Conservation (phyloP, 2,888 invertebrate species). For the Aleiodes alternator region DNA sequence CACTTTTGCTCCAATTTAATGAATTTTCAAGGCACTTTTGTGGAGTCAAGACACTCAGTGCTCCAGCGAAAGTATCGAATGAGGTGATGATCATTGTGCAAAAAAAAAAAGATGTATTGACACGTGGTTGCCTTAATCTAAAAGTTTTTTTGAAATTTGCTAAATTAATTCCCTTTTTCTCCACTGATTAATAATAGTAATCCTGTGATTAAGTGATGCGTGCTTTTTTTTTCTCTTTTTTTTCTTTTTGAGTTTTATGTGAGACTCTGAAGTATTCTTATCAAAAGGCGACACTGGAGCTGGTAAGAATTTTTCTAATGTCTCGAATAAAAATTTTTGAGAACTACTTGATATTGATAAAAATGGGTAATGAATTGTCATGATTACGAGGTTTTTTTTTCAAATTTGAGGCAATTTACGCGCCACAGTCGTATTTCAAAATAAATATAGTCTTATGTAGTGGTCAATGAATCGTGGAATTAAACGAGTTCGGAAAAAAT, state of each 20-base stretch:
- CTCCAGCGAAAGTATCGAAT: neutral
- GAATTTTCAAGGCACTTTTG: neutral
- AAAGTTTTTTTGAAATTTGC: neutral
- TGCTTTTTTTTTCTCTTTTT: neutral
- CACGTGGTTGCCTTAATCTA: conserved; percentile 26
- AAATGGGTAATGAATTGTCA: neutral
- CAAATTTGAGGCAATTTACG: no score
- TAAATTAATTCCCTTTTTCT: no score
- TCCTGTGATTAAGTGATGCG: conserved; percentile 13
- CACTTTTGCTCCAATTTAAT: neutral
- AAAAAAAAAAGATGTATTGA: neutral
- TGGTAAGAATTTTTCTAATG: conserved; percentile 39
- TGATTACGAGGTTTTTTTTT: no score
- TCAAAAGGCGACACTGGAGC: conserved; percentile 30
- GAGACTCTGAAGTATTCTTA: conserved; percentile 2
- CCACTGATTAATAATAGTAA: no score
- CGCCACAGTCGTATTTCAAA: no score
- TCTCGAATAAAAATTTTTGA: neutral
- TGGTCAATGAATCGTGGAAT: no score
- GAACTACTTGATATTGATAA: neutral
- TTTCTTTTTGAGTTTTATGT: neutral
- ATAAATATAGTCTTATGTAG: no score
- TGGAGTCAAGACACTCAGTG: no score
- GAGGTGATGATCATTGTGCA: conserved; percentile 5
- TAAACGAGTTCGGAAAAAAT: no score